Conservation (phyloP, 2,797 vertebrate species). For the Platalea minor region DNA sequence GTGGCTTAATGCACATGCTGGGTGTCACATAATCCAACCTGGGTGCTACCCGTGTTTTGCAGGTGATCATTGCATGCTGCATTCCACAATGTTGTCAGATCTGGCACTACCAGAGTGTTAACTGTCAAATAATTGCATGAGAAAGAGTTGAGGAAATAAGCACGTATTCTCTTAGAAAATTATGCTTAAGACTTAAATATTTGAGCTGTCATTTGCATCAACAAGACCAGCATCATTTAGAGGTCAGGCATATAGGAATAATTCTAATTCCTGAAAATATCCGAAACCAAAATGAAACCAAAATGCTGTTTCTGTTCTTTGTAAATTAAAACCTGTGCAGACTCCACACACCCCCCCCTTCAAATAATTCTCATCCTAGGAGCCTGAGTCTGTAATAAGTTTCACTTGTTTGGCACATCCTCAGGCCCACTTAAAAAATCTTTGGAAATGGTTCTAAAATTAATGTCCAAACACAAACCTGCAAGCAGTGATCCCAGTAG, state of each 20-base stretch:
- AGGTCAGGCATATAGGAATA: neutral
- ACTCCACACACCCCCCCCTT: neutral
- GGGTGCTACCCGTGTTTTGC: neutral
- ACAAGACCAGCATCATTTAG: neutral
- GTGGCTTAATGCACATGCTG: neutral
- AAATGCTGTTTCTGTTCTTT: neutral
- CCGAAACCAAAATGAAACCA: neutral
- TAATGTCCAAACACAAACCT: conserved; percentile 5
- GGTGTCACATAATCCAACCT: neutral
- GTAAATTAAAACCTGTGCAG: neutral
- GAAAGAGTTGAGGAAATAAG: neutral
- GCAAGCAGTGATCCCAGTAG: neutral
- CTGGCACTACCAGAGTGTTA: neutral
- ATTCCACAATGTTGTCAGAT: neutral
- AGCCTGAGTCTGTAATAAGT: neutral
- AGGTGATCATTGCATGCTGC: neutral
- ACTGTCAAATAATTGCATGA: neutral
- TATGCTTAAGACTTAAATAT: neutral
- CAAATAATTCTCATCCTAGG: conserved; percentile 4
- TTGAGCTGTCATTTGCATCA: neutral
- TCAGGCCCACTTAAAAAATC: neutral
- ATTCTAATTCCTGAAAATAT: conserved; percentile 5
- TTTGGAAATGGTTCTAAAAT: conserved; percentile 25
- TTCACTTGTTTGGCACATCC: conserved; percentile 32
- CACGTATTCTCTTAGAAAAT: neutral